A percentile compares a stretch with the other conserved stretches of the same genome.
Conservation (phyloP, 2,113 vertebrate species). For the Ameiurus melas region DNA sequence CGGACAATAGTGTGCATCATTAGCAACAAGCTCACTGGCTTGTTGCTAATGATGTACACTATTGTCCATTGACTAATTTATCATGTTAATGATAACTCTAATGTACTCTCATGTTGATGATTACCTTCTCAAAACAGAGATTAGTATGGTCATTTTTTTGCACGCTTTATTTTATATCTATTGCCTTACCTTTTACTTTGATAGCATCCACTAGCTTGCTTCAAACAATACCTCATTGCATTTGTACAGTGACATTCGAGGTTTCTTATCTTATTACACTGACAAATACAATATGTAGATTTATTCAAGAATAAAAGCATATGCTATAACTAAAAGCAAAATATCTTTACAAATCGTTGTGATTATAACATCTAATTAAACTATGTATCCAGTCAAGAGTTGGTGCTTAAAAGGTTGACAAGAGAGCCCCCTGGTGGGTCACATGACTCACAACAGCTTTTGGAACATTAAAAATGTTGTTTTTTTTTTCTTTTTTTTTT, state of each 20-base stretch:
- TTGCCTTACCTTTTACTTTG: too few relatives aligned
- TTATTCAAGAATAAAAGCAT: not conserved
- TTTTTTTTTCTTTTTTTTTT: too few relatives aligned
- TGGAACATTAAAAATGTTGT: not conserved
- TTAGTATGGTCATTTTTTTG: not conserved
- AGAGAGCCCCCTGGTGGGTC: slow-evolving; percentile 44
- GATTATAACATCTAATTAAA: not conserved
- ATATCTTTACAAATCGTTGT: not conserved
- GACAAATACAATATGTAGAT: not conserved
- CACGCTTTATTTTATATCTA: too few relatives aligned
- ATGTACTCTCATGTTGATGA: not conserved
- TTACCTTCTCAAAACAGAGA: not conserved
- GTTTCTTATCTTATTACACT: not conserved
- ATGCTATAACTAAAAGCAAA: not conserved
- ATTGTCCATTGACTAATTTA: too few relatives aligned
- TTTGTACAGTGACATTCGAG: too few relatives aligned
- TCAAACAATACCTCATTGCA: not conserved
- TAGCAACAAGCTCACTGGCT: not conserved
- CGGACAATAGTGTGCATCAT: not conserved
- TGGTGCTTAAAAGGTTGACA: slow-evolving; percentile 3
- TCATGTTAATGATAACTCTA: not conserved
- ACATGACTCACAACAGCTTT: not conserved
- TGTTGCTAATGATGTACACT: too few relatives aligned
- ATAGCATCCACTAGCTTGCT: not conserved
- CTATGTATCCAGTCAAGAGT: too few relatives aligned